Base-by-base conservation (phyloP, 2,888 invertebrate species). In the Hanleya hanleyi region DNA sequence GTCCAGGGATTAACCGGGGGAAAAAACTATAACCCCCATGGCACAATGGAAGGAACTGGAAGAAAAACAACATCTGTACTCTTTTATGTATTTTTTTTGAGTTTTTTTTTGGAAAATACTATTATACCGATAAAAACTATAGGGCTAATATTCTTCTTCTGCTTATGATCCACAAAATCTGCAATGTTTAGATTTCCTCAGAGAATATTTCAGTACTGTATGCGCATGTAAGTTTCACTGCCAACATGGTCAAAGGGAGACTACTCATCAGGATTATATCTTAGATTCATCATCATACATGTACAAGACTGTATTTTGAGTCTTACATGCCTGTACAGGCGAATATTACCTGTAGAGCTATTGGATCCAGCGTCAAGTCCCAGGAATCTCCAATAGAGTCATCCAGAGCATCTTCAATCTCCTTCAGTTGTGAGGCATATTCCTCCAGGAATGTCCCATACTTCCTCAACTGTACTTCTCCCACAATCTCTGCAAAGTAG, bases 361-460 rank as follows among this genome's bases (percentile, higher is more conserved):
- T 86, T 9, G 91, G 91, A 79, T 91, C 91, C 37, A 91, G 83
- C 2, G 89, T 88, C 80, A 89, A 83, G 74, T 91, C 91, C 90
- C 91, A 91, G 18, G 88, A 82, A 80, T 91, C 90, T 67, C 88
- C 87, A 50, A 90, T 86, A 61, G 87, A 87, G 74, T 91, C 91
- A 75, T 89, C 90, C 73, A 91, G 74, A n/a, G 91, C 90, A 84
- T 90, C 89, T 80, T 91, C 91, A 67, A 91, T 90, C 32, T 87
- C 90, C 76, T 86, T 86, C 67, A 91, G 80, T 80, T 91, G 91
- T 35, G 82, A 82, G 0, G 89, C 87, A 84, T 91, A 91, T 18
- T 90, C 90, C 76, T 90, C 88, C 67, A 91, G 80, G 81, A 91
- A 91, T 9, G 84, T 84, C 0, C 88, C 89, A 87, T 88, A 91